A percentile compares a stretch with the other conserved stretches of the same genome.
These are phyloP conservation scores for Smutsia gigantea DNA, from an alignment of 2,797 vertebrate species.

Conservation along the genomic window DNA sequence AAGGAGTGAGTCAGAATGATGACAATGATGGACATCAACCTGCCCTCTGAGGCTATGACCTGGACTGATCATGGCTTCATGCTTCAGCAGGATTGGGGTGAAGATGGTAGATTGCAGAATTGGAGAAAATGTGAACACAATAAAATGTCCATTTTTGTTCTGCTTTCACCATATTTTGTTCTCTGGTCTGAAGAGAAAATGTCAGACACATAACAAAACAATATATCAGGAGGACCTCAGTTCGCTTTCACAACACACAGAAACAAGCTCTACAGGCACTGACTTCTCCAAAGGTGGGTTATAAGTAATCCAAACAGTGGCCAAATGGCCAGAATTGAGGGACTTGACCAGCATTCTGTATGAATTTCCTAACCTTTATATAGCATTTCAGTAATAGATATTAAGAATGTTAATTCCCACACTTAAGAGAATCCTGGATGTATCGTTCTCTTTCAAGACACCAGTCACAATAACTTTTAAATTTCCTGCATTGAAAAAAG, in stretches of 20 bases:
- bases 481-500: slow-evolving; percentile 16
- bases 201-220: background rate
- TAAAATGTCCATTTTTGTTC: background rate
- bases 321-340: background rate
- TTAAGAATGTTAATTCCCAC: too few species aligned
- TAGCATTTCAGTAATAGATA: slow-evolving; percentile 1
- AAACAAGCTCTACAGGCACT: background rate
- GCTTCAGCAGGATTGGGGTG: background rate
- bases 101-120: background rate
- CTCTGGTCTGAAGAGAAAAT: slow-evolving; percentile 34
- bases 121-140: background rate
- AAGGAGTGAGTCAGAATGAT: background rate
- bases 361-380: slow-evolving; percentile 41
- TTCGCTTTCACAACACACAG: background rate
- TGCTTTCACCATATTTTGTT: slow-evolving; percentile 20
- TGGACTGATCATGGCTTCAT: background rate
- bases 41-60: background rate
- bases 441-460: slow-evolving; percentile 17
- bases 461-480: slow-evolving; percentile 30
- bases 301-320: background rate
- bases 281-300: background rate
- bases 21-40: background rate
- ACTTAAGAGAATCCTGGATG: slow-evolving; percentile 26
- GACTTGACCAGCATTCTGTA: background rate
- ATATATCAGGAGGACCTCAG: background rate